Percentiles rank a stretch among this genome's conserved stretches.
phyloP scores from a whole-genome alignment of 2,888 invertebrate species.

The Cordilura impudica region DNA sequence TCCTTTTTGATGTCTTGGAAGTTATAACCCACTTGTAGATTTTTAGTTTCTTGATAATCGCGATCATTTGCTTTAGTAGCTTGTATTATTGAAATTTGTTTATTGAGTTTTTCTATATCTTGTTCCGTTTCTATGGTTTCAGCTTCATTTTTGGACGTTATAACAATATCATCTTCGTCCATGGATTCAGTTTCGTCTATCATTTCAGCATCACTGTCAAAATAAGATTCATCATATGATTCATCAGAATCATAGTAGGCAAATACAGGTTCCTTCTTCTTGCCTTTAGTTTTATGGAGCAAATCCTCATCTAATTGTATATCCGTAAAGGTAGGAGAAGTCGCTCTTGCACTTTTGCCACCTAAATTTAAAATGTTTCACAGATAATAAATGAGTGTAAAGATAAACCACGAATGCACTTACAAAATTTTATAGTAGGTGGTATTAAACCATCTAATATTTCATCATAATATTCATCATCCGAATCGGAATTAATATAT shows the following conservation, averaged over 20 bases:
- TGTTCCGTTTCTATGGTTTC: constrained; percentile 87
- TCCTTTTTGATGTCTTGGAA: constrained; percentile 64
- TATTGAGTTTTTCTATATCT: constrained; percentile 77
- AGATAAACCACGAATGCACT: constrained; percentile 68
- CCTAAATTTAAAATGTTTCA: constrained; percentile 22
- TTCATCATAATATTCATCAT: constrained; percentile 78
- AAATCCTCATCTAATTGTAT: constrained; percentile 65
- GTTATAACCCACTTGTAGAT: constrained; percentile 75
- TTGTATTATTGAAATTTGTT: constrained; percentile 75
- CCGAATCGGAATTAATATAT: constrained; percentile 63
- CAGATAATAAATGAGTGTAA: neutral
- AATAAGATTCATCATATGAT: constrained; percentile 78
- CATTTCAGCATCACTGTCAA: constrained; percentile 73
- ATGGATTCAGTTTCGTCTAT: constrained; percentile 73
- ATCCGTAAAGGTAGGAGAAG: constrained; percentile 77
- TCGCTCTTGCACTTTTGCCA: constrained; percentile 61
- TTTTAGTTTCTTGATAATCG: constrained; percentile 76
- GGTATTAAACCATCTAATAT: constrained; percentile 77
- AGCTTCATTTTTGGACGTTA: constrained; percentile 90
- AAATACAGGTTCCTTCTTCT: constrained; percentile 53
- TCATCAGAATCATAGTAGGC: constrained; percentile 78
- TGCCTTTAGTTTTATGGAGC: constrained; percentile 21
- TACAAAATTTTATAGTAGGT: constrained; percentile 82
- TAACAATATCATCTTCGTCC: constrained; percentile 86
- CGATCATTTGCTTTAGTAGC: constrained; percentile 76